phyloP scores from a whole-genome alignment of 2,113 vertebrate genomes.

The Crotalus viridis region DNA sequence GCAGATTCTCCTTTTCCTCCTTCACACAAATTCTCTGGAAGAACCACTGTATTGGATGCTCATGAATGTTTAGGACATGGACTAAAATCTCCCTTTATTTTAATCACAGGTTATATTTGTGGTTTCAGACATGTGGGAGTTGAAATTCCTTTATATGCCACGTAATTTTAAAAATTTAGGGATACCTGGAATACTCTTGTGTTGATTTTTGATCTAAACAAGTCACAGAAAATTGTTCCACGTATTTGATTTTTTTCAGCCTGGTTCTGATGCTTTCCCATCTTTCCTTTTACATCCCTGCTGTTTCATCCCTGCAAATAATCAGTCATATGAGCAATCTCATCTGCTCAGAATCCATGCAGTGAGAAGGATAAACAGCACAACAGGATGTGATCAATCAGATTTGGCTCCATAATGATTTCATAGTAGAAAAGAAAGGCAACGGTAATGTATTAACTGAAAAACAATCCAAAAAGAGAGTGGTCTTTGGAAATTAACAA shows the following conservation, averaged over 20 bases:
- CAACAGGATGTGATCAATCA: background rate
- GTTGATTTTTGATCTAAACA: background rate
- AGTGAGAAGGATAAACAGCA: background rate
- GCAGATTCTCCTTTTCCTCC: background rate
- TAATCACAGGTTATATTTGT: background rate
- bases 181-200: background rate
- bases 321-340: background rate
- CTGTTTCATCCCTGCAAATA: background rate
- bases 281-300: background rate
- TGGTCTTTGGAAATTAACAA: background rate
- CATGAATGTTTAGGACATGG: background rate
- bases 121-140: background rate
- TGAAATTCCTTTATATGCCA: background rate
- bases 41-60: background rate
- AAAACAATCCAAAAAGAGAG: background rate
- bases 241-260: background rate
- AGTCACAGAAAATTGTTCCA: background rate
- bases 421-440: background rate
- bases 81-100: background rate
- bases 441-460: background rate
- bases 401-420: background rate
- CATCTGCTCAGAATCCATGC: background rate
- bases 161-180: background rate
- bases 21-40: background rate
- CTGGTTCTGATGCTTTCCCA: background rate